Evolutionary conservation across 2,797 vertebrate species (phyloP).

Genomic region (Aselliscus stoliczkanus): DNA sequence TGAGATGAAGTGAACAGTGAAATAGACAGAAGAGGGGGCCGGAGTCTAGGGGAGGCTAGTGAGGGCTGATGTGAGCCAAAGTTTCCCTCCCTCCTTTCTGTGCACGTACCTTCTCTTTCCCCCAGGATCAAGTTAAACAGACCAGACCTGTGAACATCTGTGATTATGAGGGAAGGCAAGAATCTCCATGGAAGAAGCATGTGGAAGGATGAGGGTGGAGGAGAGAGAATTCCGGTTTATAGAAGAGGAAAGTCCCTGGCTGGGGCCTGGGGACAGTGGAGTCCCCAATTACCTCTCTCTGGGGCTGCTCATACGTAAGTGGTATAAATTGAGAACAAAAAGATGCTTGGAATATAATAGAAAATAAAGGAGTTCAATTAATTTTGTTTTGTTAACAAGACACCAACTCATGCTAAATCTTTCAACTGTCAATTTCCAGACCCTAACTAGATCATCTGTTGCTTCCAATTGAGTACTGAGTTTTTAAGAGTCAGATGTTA

Average conservation of each 20-base stretch:
- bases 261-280: neutral
- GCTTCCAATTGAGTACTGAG: neutral
- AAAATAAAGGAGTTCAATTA: neutral
- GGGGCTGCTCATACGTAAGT: neutral
- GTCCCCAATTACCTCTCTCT: neutral
- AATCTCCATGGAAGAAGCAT: neutral
- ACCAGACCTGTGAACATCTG: neutral
- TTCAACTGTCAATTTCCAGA: neutral
- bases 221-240: neutral
- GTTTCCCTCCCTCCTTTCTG: neutral
- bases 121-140: neutral
- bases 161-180: neutral
- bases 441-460: neutral
- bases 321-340: neutral
- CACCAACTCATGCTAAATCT: neutral
- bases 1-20: neutral
- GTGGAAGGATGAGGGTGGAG: neutral
- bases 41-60: neutral
- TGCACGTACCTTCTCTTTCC: neutral
- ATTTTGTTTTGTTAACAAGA: neutral
- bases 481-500: conserved; percentile 10
- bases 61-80: neutral
- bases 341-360: neutral
- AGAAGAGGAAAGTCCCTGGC: neutral
- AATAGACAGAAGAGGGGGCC: neutral